Evolutionary conservation across 2,888 invertebrate genomes (phyloP).

Genomic region (Xiphydria camelus): DNA sequence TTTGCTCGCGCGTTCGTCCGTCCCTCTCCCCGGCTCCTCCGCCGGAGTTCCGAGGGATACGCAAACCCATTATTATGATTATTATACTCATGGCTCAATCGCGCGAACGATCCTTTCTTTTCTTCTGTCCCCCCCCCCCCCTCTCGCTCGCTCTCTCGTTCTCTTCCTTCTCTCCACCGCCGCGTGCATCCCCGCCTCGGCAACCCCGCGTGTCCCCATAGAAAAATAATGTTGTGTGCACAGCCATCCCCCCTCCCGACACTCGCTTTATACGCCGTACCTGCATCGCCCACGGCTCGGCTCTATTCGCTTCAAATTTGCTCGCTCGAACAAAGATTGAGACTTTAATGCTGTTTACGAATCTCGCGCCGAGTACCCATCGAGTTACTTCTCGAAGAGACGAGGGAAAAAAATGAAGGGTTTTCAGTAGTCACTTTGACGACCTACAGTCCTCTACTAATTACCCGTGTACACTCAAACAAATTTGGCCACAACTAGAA

Average conservation of each 20-base stretch:
- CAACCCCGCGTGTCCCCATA: conserved; percentile 31
- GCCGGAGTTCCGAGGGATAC: too few species aligned
- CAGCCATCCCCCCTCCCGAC: conserved; percentile 30
- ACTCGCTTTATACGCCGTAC: conserved; percentile 10
- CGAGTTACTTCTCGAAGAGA: conserved; percentile 16
- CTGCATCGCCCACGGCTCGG: conserved; percentile 4
- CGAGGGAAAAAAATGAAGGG: too few species aligned
- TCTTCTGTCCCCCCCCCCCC: conserved; percentile 9
- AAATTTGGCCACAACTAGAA: too few species aligned
- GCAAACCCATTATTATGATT: conserved; percentile 44
- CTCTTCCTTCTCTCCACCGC: conserved; percentile 19
- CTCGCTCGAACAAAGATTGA: conserved; percentile 45
- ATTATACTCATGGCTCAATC: conserved; percentile 32
- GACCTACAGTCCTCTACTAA: too few species aligned
- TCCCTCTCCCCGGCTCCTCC: too few species aligned
- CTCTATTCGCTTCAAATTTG: conserved; percentile 29
- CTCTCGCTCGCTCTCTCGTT: conserved; percentile 24
- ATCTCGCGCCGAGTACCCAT: conserved; percentile 13
- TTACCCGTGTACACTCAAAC: too few species aligned
- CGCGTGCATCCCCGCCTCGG: not conserved
- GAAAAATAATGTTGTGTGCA: conserved; percentile 48
- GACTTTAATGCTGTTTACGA: conserved; percentile 45
- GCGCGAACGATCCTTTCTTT: conserved; percentile 23
- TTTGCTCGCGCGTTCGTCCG: too few species aligned
- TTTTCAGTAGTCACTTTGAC: too few species aligned